phyloP scores from a whole-genome alignment of 2,888 invertebrate species.

The Zygogramma bicolorata region DNA sequence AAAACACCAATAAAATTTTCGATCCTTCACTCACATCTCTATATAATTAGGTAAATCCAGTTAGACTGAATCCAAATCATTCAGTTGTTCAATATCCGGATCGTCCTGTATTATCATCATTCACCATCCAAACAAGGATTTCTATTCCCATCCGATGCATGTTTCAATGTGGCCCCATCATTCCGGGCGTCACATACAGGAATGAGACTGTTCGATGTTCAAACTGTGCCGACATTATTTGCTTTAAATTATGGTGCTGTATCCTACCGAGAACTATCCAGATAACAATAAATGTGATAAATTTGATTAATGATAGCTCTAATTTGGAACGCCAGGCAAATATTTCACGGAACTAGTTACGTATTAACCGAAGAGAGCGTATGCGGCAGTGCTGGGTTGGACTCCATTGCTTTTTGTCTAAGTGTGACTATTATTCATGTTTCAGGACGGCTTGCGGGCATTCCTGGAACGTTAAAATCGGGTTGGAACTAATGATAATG shows the following conservation, averaged over 20 bases:
- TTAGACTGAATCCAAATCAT: too few species aligned
- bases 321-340: slow-evolving; percentile 5
- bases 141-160: neutral
- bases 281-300: slow-evolving; percentile 10
- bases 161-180: neutral
- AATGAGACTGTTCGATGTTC: neutral
- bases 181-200: neutral
- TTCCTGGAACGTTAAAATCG: neutral
- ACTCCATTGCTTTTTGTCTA: neutral
- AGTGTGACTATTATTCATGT: neutral
- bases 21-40: too few species aligned
- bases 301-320: slow-evolving; percentile 3
- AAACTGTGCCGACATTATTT: neutral
- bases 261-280: slow-evolving; percentile 1
- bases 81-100: too few species aligned
- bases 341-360: neutral
- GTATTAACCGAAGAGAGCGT: neutral
- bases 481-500: neutral
- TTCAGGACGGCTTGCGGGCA: neutral
- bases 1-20: too few species aligned
- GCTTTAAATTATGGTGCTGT: slow-evolving; percentile 1
- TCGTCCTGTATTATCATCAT: neutral
- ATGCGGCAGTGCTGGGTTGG: neutral
- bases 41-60: too few species aligned
- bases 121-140: neutral